A percentile compares a stretch with the other conserved stretches of the same genome.
Evolutionary conservation across 1,140 invertebrate genomes (phyloP).

Genomic region (Halictus rubicundus): DNA sequence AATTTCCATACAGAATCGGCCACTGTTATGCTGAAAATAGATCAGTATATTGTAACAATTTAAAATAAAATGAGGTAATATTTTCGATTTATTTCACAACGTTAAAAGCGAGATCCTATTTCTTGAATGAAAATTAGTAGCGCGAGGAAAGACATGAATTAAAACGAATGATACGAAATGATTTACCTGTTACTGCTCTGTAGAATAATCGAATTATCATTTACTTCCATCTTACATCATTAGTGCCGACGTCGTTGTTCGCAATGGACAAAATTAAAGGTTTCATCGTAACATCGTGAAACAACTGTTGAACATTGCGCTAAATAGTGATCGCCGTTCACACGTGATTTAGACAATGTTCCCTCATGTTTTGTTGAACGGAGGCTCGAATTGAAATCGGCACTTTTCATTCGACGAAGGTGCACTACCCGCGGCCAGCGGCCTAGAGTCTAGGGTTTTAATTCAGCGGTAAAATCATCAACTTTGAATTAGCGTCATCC

Average conservation of each 20-base stretch:
- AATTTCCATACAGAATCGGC: conserved; percentile 67
- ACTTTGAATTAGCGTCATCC: conserved; percentile 31
- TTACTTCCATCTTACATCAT: conserved; percentile 50
- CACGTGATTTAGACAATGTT: neutral
- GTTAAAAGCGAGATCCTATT: neutral
- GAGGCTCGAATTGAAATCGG: neutral
- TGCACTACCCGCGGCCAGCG: neutral
- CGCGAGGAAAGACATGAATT: neutral
- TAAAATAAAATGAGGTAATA: neutral
- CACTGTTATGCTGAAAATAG: conserved; percentile 42
- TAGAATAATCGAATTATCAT: conserved; percentile 24
- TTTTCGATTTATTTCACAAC: neutral
- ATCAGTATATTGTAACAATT: no score
- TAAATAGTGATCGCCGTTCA: neutral
- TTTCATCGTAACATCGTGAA: neutral
- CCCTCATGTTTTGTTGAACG: no score
- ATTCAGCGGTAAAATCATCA: conserved; percentile 31
- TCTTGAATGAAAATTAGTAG: no score
- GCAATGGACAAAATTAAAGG: neutral
- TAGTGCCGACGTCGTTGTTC: neutral
- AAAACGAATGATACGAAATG: neutral
- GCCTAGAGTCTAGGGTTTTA: neutral
- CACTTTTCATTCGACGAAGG: neutral
- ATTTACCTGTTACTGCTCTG: conserved; percentile 44
- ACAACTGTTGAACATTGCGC: conserved; percentile 12